Evolutionary conservation across 2,113 vertebrate genomes (phyloP).

Genomic region (Tupaia chinensis): DNA sequence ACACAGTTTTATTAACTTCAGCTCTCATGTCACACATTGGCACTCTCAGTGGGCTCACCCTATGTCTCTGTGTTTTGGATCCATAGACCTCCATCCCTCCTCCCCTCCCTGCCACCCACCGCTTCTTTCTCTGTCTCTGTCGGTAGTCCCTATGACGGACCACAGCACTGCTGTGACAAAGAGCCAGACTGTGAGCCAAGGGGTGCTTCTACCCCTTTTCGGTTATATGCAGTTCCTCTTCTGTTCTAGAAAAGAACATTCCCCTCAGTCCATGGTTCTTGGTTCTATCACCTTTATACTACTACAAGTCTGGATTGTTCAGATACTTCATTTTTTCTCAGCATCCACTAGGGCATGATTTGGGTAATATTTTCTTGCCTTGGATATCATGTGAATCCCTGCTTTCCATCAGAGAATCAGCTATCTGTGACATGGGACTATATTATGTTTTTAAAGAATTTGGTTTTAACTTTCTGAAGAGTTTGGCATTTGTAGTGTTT

Average conservation of each 20-base stretch:
- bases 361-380: not conserved
- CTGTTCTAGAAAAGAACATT: not conserved
- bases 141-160: not conserved
- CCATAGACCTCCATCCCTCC: too few relatives aligned
- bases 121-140: too few relatives aligned
- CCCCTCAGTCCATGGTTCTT: too few relatives aligned
- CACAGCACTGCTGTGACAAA: not conserved
- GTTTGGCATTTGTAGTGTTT: not conserved
- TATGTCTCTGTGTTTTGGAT: too few relatives aligned
- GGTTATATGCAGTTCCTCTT: accelerated
- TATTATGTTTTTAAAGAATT: not conserved
- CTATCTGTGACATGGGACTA: not conserved
- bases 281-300: too few relatives aligned
- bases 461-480: not conserved
- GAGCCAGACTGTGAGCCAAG: not conserved
- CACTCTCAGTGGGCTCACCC: too few relatives aligned
- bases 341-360: too few relatives aligned
- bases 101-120: too few relatives aligned
- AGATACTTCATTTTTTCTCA: too few relatives aligned
- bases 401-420: not conserved
- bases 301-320: too few relatives aligned
- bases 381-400: not conserved
- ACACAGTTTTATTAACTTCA: too few relatives aligned
- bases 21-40: too few relatives aligned
- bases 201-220: not conserved